These are phyloP conservation scores for Zaprionus ornatus DNA, from an alignment of 1,140 invertebrate genomes.

Conservation along the genomic window DNA sequence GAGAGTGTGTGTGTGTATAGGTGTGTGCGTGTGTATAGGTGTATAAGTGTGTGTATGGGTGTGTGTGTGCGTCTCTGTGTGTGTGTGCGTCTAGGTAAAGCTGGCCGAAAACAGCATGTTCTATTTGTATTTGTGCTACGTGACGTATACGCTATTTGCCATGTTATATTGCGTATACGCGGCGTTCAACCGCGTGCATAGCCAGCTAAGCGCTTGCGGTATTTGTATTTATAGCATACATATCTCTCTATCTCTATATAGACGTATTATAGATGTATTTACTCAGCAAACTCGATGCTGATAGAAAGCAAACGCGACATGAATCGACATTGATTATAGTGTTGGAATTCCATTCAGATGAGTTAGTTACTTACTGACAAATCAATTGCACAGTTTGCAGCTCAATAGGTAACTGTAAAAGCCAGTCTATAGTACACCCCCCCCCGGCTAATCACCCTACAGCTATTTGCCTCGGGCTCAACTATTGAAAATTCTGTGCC, in stretches of 20 bases:
- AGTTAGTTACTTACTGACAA: background rate
- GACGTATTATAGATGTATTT: background rate
- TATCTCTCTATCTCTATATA: constrained; percentile 30
- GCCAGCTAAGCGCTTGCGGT: constrained; percentile 50
- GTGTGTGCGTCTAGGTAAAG: background rate
- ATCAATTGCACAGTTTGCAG: background rate
- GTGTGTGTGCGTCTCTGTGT: constrained; percentile 3
- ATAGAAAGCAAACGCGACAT: background rate
- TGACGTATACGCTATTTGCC: constrained; percentile 75
- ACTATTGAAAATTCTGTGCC: background rate
- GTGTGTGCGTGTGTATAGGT: background rate
- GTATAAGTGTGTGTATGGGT: background rate
- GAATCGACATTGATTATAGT: background rate
- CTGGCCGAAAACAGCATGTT: constrained; percentile 11
- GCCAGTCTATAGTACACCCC: background rate
- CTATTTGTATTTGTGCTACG: constrained; percentile 73
- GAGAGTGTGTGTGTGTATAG: background rate
- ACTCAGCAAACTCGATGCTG: background rate
- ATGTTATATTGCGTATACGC: constrained; percentile 43
- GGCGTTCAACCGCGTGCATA: constrained; percentile 16
- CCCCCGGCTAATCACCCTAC: background rate
- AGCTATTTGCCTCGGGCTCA: background rate
- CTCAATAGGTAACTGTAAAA: background rate
- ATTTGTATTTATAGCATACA: constrained; percentile 14
- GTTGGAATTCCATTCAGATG: background rate